Percentiles rank a stretch among this genome's conserved stretches.
Evolutionary conservation across 2,888 invertebrate genomes (phyloP).

Genomic region (Campoletis raptor): DNA sequence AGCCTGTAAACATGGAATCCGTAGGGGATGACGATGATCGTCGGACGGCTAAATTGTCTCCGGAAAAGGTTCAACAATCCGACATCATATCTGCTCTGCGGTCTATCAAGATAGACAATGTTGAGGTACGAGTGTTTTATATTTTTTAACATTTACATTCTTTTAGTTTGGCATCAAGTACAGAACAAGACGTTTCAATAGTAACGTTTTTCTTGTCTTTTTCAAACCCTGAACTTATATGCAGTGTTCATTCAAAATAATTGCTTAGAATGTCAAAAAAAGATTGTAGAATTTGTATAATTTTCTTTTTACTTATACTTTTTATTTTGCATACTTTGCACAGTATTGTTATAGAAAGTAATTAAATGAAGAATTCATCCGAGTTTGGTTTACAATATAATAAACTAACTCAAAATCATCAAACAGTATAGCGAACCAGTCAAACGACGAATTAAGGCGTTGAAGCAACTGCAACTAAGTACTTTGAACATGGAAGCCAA

Average conservation of each 20-base stretch:
- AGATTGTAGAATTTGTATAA: too few species aligned
- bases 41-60: slow-evolving; percentile 85
- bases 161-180: slow-evolving; percentile 29
- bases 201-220: too few species aligned
- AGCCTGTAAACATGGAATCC: slow-evolving; percentile 89
- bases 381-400: background rate
- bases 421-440: slow-evolving; percentile 86
- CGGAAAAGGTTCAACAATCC: slow-evolving; percentile 80
- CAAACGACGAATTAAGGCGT: slow-evolving; percentile 92
- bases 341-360: background rate
- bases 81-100: slow-evolving; percentile 88
- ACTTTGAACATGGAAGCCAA: slow-evolving; percentile 95
- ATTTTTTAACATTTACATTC: slow-evolving; percentile 19
- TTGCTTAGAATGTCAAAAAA: too few species aligned
- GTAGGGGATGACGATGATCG: slow-evolving; percentile 89
- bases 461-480: slow-evolving; percentile 94
- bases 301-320: too few species aligned
- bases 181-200: slow-evolving; percentile 46
- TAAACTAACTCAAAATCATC: background rate
- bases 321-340: background rate
- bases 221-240: too few species aligned
- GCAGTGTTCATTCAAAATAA: too few species aligned
- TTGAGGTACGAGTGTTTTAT: slow-evolving; percentile 83
- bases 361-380: background rate
- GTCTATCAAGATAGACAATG: slow-evolving; percentile 87